phyloP scores from a whole-genome alignment of 2,888 invertebrate genomes.

The Dascillus cervinus region DNA sequence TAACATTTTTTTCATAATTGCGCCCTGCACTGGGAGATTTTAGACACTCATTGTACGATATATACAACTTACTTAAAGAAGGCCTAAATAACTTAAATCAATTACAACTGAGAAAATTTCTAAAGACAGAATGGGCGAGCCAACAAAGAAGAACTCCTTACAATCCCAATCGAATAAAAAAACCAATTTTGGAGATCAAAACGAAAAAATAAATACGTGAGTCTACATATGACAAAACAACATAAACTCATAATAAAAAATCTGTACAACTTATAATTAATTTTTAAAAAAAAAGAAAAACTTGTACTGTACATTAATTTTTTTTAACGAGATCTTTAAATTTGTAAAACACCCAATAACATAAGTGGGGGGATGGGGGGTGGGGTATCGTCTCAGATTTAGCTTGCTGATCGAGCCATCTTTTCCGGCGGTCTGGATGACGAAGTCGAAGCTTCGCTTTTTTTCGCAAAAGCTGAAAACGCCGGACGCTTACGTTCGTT shows the following conservation, averaged over 20 bases:
- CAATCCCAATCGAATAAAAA: too few relatives aligned
- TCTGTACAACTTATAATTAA: constrained; percentile 16
- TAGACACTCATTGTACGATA: too few relatives aligned
- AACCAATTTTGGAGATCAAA: constrained; percentile 23
- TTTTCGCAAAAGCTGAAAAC: constrained; percentile 44
- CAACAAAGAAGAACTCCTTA: too few relatives aligned
- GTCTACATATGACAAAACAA: constrained; percentile 21
- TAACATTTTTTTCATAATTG: constrained; percentile 9
- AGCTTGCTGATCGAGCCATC: constrained; percentile 31
- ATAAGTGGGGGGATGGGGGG: constrained; percentile 9
- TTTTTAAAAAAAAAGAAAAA: constrained; percentile 11
- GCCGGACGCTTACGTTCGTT: constrained; percentile 49
- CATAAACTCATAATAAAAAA: constrained; percentile 13
- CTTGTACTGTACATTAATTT: constrained; percentile 18
- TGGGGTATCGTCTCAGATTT: constrained; percentile 10
- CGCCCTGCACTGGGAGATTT: too few relatives aligned
- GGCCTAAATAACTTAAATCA: not conserved
- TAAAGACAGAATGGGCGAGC: too few relatives aligned
- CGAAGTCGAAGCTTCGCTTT: constrained; percentile 42
- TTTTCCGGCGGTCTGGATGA: constrained; percentile 43
- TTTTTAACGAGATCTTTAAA: constrained; percentile 17
- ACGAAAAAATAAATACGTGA: constrained; percentile 32
- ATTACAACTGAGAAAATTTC: too few relatives aligned
- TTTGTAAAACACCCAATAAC: too few relatives aligned
- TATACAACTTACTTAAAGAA: too few relatives aligned